phyloP scores from a whole-genome alignment of 2,113 vertebrate genomes.

The Pyrgilauda ruficollis region DNA sequence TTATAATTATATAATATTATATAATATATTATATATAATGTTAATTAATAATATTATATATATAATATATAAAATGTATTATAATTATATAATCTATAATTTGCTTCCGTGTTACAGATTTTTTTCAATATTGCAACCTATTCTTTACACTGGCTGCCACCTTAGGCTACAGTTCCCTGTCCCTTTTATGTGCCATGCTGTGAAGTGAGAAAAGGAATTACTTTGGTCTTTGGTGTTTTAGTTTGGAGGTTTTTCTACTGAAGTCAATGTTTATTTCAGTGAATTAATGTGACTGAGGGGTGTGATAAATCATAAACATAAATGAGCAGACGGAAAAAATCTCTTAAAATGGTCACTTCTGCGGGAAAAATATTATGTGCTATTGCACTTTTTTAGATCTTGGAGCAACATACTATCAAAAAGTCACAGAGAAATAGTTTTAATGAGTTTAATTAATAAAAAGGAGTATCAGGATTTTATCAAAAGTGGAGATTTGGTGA shows the following conservation, averaged over 20 bases:
- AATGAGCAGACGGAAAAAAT: background rate
- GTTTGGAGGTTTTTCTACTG: rapidly evolving
- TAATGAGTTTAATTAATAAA: background rate
- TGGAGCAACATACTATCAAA: background rate
- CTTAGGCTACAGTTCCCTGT: background rate
- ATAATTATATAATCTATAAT: too few relatives aligned
- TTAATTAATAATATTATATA: too few relatives aligned
- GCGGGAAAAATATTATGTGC: background rate
- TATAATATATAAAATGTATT: too few relatives aligned
- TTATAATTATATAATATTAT: too few relatives aligned
- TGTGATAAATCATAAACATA: background rate
- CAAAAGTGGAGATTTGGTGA: background rate
- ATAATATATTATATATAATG: too few relatives aligned
- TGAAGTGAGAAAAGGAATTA: background rate
- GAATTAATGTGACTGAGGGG: background rate
- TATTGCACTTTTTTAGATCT: background rate
- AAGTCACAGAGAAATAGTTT: background rate
- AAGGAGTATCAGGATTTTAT: background rate
- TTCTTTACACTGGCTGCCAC: background rate
- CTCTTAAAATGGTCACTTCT: background rate
- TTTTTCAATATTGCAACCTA: background rate
- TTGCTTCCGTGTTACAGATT: rapidly evolving
- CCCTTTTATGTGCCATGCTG: background rate
- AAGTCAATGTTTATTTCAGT: background rate
- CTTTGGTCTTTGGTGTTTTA: background rate